Conservation (phyloP, 1,140 invertebrate genomes). For the Tetragonula clypearis region DNA sequence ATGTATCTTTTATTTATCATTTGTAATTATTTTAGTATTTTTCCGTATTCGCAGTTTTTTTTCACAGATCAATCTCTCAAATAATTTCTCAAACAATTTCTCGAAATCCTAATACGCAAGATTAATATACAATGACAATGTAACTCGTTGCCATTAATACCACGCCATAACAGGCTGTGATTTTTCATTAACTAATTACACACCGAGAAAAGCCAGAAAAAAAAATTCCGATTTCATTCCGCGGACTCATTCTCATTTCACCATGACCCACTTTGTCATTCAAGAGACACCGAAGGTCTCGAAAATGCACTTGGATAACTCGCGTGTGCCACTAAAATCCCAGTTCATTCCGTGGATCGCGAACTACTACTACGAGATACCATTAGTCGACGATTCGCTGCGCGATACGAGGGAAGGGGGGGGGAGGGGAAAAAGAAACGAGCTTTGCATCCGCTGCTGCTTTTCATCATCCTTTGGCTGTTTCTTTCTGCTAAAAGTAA, state of each 20-base stretch:
- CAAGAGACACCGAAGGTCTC: background rate
- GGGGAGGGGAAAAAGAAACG: background rate
- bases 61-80: no score
- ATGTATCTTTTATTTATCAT: no score
- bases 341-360: background rate
- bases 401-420: background rate
- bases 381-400: conserved; percentile 17
- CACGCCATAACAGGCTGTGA: background rate
- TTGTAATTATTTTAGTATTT: no score
- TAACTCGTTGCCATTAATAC: background rate
- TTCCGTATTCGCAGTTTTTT: no score
- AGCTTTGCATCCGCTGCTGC: background rate
- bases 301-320: conserved; percentile 4
- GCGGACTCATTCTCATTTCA: background rate
- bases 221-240: background rate
- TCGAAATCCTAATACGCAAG: no score
- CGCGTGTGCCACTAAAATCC: background rate
- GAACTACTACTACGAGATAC: background rate
- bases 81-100: no score
- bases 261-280: background rate
- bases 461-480: background rate
- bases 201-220: background rate
- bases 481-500: conserved; percentile 23
- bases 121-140: background rate
- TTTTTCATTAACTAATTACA: background rate